Conservation (phyloP, 2,113 vertebrate species). For the Oreochromis spilurus region DNA sequence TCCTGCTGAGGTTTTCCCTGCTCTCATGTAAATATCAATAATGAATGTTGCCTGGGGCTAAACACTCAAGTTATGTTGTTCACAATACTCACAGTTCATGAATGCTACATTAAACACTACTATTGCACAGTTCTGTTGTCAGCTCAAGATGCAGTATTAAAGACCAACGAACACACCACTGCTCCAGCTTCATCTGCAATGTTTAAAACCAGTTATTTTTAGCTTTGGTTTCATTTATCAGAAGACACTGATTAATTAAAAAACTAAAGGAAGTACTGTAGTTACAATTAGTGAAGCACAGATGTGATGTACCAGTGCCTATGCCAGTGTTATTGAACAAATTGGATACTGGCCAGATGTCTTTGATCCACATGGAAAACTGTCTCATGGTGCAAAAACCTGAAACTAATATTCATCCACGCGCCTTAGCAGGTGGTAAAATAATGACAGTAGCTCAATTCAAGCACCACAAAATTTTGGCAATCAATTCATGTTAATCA, state of each 20-base stretch:
- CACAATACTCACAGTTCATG: neutral
- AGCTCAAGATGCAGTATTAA: neutral
- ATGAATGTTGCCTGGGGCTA: slow-evolving; percentile 48
- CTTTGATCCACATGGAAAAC: neutral
- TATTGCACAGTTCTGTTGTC: neutral
- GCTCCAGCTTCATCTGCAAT: neutral
- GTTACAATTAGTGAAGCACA: neutral
- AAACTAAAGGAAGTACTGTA: neutral
- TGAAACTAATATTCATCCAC: neutral
- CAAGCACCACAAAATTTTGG: neutral
- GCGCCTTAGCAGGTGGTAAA: neutral
- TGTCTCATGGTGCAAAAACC: neutral
- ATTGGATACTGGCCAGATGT: neutral
- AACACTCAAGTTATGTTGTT: slow-evolving; percentile 28
- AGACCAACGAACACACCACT: neutral
- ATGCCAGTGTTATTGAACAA: neutral
- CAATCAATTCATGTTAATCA: neutral
- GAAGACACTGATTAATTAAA: neutral
- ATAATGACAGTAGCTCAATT: neutral
- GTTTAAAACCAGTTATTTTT: neutral
- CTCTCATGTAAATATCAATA: slow-evolving; percentile 46
- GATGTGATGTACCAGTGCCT: neutral
- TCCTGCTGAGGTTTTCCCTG: neutral
- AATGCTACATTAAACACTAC: neutral
- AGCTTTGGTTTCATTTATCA: neutral